Evolutionary conservation across 1,140 invertebrate genomes (phyloP).

Genomic region (Lineus longissimus): DNA sequence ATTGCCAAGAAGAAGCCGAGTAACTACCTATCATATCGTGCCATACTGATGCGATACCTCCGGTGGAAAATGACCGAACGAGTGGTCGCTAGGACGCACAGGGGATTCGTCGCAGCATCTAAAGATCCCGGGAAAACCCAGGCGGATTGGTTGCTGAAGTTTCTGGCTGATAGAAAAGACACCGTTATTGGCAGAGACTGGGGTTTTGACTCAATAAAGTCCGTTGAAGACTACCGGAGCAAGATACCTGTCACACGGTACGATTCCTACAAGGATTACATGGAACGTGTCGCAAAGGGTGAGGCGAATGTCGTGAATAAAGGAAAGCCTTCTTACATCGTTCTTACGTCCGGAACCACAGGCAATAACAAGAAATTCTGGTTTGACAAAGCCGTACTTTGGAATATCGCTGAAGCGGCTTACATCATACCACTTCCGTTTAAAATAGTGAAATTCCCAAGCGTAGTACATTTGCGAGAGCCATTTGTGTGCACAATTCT

Average conservation of each 20-base stretch:
- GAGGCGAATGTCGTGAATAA: not conserved
- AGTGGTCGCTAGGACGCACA: not conserved
- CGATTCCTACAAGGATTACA: not conserved
- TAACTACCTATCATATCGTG: not conserved
- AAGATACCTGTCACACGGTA: not conserved
- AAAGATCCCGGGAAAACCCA: not conserved
- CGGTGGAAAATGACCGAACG: not conserved
- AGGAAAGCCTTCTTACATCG: not conserved
- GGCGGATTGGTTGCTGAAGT: not conserved
- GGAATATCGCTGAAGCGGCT: not conserved
- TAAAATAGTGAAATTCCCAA: not conserved
- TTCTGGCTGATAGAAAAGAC: not conserved
- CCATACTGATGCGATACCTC: not conserved
- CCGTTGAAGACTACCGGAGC: not conserved
- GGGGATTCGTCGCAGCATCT: not conserved
- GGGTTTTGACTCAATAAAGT: not conserved
- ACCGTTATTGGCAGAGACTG: not conserved
- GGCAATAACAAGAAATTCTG: not conserved
- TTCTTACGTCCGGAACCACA: not conserved
- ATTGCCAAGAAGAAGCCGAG: not conserved
- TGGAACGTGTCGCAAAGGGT: not conserved
- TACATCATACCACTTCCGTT: not conserved
- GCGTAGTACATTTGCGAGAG: not conserved
- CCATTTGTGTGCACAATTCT: not conserved
- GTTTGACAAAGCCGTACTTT: not conserved